phyloP scores from a whole-genome alignment of 2,797 vertebrate species.

The Mus caroli region DNA sequence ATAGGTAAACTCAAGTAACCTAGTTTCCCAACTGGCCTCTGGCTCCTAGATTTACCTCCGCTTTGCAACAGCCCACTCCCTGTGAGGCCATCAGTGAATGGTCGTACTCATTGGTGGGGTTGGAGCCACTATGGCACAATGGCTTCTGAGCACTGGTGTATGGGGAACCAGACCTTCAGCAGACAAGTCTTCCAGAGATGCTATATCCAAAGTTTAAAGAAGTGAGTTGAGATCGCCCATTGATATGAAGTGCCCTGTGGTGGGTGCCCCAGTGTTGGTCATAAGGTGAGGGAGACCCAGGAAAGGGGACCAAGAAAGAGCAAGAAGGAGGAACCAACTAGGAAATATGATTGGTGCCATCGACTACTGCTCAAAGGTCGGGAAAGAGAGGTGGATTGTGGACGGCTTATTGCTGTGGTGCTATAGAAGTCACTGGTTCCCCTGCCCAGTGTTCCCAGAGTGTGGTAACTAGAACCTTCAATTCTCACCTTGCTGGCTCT shows the following conservation, averaged over 20 bases:
- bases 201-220: neutral
- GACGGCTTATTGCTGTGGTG: neutral
- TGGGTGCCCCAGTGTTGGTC: neutral
- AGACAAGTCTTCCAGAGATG: neutral
- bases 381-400: neutral
- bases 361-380: neutral
- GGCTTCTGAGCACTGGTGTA: neutral
- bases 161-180: neutral
- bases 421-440: neutral
- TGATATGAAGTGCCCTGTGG: neutral
- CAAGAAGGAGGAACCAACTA: neutral
- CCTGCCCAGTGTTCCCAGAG: slow-evolving; percentile 13
- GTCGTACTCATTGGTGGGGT: neutral
- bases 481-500: neutral
- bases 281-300: neutral
- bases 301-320: neutral
- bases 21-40: neutral
- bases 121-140: neutral
- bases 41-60: neutral
- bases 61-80: neutral
- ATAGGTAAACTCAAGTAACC: neutral
- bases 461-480: slow-evolving; percentile 39
- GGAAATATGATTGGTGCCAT: neutral
- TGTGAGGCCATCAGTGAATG: neutral
- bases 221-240: neutral